phyloP scores from a whole-genome alignment of 2,113 vertebrate genomes.

The Gila orcuttii region DNA sequence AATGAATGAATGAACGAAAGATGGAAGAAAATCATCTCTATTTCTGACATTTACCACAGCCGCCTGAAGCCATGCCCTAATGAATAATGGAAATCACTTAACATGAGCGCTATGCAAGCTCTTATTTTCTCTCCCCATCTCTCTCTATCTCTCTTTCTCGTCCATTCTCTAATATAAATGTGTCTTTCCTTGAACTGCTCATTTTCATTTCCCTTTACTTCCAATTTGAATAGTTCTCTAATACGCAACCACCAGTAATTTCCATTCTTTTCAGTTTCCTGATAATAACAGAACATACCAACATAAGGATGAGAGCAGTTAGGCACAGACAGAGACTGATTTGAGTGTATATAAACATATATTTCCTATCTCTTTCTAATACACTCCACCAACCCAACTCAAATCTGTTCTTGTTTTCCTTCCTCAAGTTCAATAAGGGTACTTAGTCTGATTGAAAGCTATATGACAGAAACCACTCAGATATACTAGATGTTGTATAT shows the following conservation, averaged over 20 bases:
- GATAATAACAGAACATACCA: slow-evolving; percentile 14
- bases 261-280: background rate
- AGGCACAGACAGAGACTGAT: background rate
- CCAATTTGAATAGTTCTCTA: background rate
- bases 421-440: slow-evolving; percentile 19
- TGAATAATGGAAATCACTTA: slow-evolving; percentile 56
- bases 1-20: slow-evolving; percentile 19
- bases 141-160: slow-evolving; percentile 3
- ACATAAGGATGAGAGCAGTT: slow-evolving; percentile 5
- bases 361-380: background rate
- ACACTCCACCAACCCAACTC: background rate
- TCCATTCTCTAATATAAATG: background rate
- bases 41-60: slow-evolving; percentile 46
- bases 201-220: slow-evolving; percentile 25
- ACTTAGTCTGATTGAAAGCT: slow-evolving; percentile 56
- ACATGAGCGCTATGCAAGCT: slow-evolving; percentile 31
- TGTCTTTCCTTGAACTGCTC: slow-evolving; percentile 27
- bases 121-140: background rate
- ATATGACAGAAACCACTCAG: slow-evolving; percentile 47
- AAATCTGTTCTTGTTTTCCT: background rate
- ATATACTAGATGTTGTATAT: background rate
- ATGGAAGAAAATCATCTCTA: slow-evolving; percentile 46
- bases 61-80: slow-evolving; percentile 44
- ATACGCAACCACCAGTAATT: background rate
- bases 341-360: background rate